Percentiles rank a stretch among this genome's conserved stretches.
Conservation (phyloP, 1,140 invertebrate genomes). For the Pteromalus puparum region DNA sequence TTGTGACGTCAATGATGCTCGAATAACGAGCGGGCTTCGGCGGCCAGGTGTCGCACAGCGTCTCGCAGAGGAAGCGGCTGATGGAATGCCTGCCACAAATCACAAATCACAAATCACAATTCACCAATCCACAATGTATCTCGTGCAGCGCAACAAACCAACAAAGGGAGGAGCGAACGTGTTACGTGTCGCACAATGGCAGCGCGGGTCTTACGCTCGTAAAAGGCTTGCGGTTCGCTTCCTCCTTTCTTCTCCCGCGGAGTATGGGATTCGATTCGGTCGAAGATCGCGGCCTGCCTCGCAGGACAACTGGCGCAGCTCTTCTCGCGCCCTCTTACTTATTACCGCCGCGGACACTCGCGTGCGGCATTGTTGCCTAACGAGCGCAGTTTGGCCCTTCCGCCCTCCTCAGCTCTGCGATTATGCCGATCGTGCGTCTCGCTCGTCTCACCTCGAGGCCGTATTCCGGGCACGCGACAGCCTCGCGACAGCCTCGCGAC, state of each 20-base stretch:
- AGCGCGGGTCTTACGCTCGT: not conserved
- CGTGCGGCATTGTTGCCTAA: conserved; percentile 45
- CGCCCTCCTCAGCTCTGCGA: too few species aligned
- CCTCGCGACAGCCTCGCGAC: too few species aligned
- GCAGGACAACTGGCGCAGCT: not conserved
- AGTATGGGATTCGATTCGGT: not conserved
- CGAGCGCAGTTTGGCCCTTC: conserved; percentile 27
- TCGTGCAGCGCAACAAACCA: not conserved
- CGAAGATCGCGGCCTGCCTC: too few species aligned
- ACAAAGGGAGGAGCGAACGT: not conserved
- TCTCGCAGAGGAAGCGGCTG: too few species aligned
- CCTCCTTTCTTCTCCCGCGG: not conserved
- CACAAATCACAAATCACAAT: too few species aligned
- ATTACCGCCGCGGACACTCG: conserved; percentile 13
- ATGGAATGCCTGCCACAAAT: too few species aligned
- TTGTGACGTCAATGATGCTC: too few species aligned
- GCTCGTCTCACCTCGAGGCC: too few species aligned
- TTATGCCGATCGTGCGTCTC: too few species aligned
- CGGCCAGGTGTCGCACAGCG: not conserved
- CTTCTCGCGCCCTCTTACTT: conserved; percentile 45
- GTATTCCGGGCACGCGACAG: too few species aligned
- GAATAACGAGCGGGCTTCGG: not conserved
- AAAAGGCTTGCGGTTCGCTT: not conserved
- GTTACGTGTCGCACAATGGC: conserved; percentile 28
- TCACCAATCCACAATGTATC: not conserved